Base-by-base conservation (phyloP, 2,113 vertebrate genomes). In the Nibea albiflora region DNA sequence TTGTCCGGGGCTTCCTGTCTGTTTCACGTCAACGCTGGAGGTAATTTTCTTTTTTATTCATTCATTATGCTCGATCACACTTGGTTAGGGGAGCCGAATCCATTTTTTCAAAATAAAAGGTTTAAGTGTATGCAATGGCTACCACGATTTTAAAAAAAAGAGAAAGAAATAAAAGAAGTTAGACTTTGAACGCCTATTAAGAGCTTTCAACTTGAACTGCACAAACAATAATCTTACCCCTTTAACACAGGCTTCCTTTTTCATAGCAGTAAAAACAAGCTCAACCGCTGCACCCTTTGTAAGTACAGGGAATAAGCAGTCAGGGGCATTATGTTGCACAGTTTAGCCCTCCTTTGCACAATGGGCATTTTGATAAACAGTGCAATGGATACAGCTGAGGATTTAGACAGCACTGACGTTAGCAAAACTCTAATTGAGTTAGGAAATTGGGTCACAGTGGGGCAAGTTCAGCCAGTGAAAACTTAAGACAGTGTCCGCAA, bases 331-430 rank as follows among this genome's bases (percentile, higher is more conserved):
- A 73, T 39, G 78, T 65, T 79, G 85, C 76, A 88, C 78, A 31
- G 74, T 81, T 90, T 63, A 89, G 73, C 76, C 74, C 72, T 88
- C 80, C n/a, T 84, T 83, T 56, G 80, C 75, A 91, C 90, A 90
- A 90, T 85, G 62, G 82, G 57, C 58, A 69, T 87, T 89, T 87
- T 86, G 63, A 89, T 76, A 87, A 89, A 39, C 73, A 88, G 80
- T 91, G 89, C 86, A 88, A 89, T 80, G 81, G 82, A 88, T 90
- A 85, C 65, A 87, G 74, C 78, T 77, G 46, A 76, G 87, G 84
- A 91, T 89, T 91, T 83, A 76, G 75, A 84, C 58, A 65, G 76
- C n/a, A 78, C 86, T 84, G 85, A 66, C 22, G n/a, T 68, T 79
- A 75, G 54, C 49, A 69, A 79, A 84, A 85, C 62, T 66, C 63